phyloP scores from a whole-genome alignment of 2,797 vertebrate genomes.

The Characodon lateralis region DNA sequence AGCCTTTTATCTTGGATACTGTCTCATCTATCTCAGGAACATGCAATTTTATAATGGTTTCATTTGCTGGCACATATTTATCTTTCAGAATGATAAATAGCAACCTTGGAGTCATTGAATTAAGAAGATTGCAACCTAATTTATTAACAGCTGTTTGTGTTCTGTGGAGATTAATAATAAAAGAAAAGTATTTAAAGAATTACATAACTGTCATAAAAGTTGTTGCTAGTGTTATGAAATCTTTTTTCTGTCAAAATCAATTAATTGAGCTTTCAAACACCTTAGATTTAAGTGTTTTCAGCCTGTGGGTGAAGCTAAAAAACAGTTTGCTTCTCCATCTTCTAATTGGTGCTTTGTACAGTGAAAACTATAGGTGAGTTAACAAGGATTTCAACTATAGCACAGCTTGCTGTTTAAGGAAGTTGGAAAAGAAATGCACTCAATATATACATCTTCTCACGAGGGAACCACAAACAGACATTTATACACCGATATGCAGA shows the following conservation, averaged over 20 bases:
- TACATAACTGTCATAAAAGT: neutral
- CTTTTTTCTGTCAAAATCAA: neutral
- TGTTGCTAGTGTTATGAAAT: neutral
- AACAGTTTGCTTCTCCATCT: neutral
- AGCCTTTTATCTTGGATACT: conserved; percentile 31
- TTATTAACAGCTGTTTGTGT: neutral
- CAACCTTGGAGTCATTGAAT: conserved; percentile 15
- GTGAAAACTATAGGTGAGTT: neutral
- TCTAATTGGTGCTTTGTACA: neutral
- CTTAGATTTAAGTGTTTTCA: neutral
- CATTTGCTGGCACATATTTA: conserved; percentile 32
- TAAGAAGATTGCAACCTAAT: conserved; percentile 35
- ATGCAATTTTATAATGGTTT: conserved; percentile 45
- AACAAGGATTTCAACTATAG: neutral
- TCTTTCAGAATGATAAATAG: conserved; percentile 25
- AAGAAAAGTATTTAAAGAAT: neutral
- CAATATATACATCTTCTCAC: too few relatives aligned
- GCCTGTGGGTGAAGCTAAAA: neutral
- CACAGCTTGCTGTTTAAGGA: too few relatives aligned
- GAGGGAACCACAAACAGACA: too few relatives aligned
- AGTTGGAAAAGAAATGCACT: too few relatives aligned
- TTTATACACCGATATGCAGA: too few relatives aligned
- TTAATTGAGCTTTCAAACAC: neutral
- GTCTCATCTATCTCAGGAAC: conserved; percentile 25
- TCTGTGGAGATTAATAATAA: neutral